These are phyloP conservation scores for Leucoma salicis DNA, from an alignment of 2,888 invertebrate species.

Conservation along the genomic window DNA sequence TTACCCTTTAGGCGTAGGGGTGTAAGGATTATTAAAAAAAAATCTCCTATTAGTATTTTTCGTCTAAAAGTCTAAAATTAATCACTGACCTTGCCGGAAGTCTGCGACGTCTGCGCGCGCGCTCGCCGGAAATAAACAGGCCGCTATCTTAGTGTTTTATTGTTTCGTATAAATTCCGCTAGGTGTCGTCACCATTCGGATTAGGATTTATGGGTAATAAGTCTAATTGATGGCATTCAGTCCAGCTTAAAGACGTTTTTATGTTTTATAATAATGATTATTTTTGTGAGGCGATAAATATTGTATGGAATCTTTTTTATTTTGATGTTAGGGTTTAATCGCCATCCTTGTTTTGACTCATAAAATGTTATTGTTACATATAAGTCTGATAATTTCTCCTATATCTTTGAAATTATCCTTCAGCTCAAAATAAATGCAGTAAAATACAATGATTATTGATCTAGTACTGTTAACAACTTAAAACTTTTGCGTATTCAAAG, in stretches of 20 bases:
- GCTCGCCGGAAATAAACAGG: constrained; percentile 32
- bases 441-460: no score
- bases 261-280: constrained; percentile 8
- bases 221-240: constrained; percentile 10
- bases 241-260: constrained; percentile 7
- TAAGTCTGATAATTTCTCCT: neutral
- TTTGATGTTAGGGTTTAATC: neutral
- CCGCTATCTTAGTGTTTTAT: constrained; percentile 24
- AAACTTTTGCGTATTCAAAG: no score
- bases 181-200: constrained; percentile 8
- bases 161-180: constrained; percentile 25
- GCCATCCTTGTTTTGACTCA: neutral
- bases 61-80: constrained; percentile 34
- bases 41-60: neutral
- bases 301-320: constrained; percentile 3
- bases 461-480: no score
- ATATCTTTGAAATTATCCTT: no score
- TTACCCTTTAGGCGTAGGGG: no score
- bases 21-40: constrained; percentile 3
- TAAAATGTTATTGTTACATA: neutral
- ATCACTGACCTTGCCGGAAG: constrained; percentile 38
- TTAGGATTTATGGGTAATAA: constrained; percentile 11
- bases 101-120: constrained; percentile 29
- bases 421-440: no score
- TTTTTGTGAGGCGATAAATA: constrained; percentile 8